Conservation (phyloP, 2,888 invertebrate species). For the Trisateles emortualis region DNA sequence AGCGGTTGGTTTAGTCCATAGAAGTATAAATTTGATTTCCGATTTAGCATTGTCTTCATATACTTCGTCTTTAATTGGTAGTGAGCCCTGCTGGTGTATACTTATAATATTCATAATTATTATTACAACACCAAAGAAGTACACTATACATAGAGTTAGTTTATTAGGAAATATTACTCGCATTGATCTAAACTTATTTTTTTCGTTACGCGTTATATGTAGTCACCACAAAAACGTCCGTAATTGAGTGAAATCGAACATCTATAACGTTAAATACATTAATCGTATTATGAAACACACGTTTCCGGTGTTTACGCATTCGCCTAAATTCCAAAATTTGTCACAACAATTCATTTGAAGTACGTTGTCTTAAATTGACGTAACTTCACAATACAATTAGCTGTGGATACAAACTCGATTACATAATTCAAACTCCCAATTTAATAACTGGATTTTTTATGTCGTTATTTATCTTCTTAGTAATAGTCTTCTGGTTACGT, state of each 20-base stretch:
- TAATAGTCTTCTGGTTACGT: too few relatives aligned
- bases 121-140: background rate
- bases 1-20: slow-evolving; percentile 60
- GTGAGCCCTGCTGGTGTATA: background rate
- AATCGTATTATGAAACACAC: too few relatives aligned
- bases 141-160: background rate
- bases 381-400: too few relatives aligned
- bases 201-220: background rate
- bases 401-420: too few relatives aligned
- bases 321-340: too few relatives aligned
- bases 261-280: background rate
- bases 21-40: slow-evolving; percentile 62
- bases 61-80: background rate
- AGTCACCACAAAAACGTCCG: background rate
- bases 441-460: too few relatives aligned
- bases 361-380: too few relatives aligned
- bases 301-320: too few relatives aligned
- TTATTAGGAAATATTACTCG: background rate
- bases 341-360: too few relatives aligned
- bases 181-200: background rate
- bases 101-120: background rate
- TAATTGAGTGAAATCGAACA: background rate
- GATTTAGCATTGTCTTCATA: background rate
- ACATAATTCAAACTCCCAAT: too few relatives aligned
- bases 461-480: too few relatives aligned